Evolutionary conservation across 2,113 vertebrate genomes (phyloP).

Genomic region (Ciconia maguari): DNA sequence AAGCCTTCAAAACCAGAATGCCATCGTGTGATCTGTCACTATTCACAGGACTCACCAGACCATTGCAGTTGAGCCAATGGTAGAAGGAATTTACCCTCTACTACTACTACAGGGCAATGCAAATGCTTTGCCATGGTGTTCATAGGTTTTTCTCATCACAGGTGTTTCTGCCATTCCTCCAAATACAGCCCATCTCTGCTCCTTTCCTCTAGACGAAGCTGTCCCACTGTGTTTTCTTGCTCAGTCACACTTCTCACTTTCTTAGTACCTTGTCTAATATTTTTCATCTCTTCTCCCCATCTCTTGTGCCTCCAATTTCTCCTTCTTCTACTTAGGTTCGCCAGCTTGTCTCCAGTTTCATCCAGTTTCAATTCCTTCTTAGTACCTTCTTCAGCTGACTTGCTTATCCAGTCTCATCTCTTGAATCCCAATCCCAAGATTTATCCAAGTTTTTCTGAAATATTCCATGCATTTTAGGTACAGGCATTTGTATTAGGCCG

Average conservation of each 20-base stretch:
- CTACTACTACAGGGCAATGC: not conserved
- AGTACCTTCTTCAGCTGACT: not conserved
- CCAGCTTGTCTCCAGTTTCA: not conserved
- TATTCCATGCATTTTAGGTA: not conserved
- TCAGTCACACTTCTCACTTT: not conserved
- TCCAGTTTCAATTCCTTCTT: not conserved
- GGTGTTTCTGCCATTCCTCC: not conserved
- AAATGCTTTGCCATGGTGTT: not conserved
- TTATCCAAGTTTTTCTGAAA: not conserved
- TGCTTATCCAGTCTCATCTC: not conserved
- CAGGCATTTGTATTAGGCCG: not conserved
- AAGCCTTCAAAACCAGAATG: not conserved
- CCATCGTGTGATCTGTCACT: rapidly evolving
- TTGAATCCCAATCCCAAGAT: not conserved
- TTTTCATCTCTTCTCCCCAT: not conserved
- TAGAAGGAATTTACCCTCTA: not conserved
- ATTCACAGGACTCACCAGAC: not conserved
- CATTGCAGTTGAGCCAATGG: not conserved
- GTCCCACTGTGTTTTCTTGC: not conserved
- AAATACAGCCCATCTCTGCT: not conserved
- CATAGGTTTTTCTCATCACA: not conserved
- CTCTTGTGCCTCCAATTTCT: not conserved
- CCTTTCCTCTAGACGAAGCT: not conserved
- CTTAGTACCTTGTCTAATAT: not conserved
- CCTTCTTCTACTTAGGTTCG: not conserved